Percentiles rank a stretch among this genome's conserved stretches.
Evolutionary conservation across 2,113 vertebrate species (phyloP).

Genomic region (Anolis sagrei): DNA sequence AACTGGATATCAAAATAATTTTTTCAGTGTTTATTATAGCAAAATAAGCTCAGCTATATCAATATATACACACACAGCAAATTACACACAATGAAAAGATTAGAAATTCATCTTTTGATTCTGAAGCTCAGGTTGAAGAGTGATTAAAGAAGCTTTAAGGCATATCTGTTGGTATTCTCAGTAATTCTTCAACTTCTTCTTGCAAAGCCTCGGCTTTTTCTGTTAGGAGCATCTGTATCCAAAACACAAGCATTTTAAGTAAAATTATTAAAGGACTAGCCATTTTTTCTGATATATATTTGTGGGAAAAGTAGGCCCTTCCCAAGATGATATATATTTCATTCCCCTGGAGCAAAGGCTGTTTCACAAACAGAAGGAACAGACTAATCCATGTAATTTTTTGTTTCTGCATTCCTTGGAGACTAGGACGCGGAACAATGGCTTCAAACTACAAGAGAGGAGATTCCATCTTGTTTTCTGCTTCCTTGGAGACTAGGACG

Average conservation of each 20-base stretch:
- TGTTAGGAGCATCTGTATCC: constrained; percentile 88
- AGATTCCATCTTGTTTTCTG: no score
- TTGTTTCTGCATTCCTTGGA: no score
- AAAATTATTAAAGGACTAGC: constrained; percentile 4
- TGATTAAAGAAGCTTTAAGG: constrained; percentile 57
- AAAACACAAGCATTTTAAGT: constrained; percentile 15
- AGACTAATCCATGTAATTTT: neutral
- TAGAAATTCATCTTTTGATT: neutral
- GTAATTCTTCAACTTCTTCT: constrained; percentile 89
- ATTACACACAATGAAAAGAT: constrained; percentile 32
- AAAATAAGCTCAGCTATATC: constrained; percentile 46
- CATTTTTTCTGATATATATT: neutral
- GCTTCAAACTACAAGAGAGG: no score
- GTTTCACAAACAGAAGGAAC: neutral
- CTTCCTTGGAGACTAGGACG: no score
- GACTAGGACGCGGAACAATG: no score
- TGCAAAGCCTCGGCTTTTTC: constrained; percentile 94
- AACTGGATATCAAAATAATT: neutral
- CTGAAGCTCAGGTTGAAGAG: constrained; percentile 13
- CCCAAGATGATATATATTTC: neutral
- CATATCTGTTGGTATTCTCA: constrained; percentile 82
- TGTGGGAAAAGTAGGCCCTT: neutral
- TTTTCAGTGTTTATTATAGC: constrained; percentile 54
- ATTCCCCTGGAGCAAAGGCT: neutral
- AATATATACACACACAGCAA: constrained; percentile 32